Evolutionary conservation across 2,888 invertebrate species (phyloP), one percentile per base, ranked within the genome.

Genomic region (Ennomos fuscantarius): DNA sequence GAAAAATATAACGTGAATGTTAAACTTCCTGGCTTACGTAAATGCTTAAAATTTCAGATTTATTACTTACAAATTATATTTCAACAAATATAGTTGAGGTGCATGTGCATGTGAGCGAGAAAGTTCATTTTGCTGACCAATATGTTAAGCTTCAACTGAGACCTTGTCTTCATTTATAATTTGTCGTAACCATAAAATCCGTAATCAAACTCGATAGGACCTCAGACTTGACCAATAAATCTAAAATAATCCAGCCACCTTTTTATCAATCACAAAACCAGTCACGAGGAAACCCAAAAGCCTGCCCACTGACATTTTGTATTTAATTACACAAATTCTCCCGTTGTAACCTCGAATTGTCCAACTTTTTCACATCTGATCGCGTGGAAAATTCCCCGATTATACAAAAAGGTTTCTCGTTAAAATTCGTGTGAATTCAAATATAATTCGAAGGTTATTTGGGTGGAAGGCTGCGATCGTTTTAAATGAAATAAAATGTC

Each of bases 341-440:
- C 59, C 70, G 66, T 47, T 52, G 63, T 73, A 70, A 76, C 78
- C 78, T 71, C 72, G 60, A 62, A 72, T 65, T 66, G 75, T 69
- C 70, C 69, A 78, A 74, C 74, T 75, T 68, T 74, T 68, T 72
- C 70, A 68, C 68, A 69, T 49, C 65, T 65, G 70, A 71, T 74
- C 72, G 68, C 66, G 69, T 50, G 79, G 76, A 78, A 78, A 78
- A 78, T 78, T 69, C 74, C 72, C 72, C 77, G 72, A 77, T 78
- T 72, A 75, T 72, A 76, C 75, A 76, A 78, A 75, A 71, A 73
- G 66, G 76, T 78, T 77, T 73, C 70, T 66, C 68, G 69, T 72
- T 73, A 63, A 68, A 73, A 74, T 76, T 76, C 73, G 71, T 62
- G 70, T 69, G 73, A 72, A 73, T 66, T 54, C 62, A 66, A 60